These are phyloP conservation scores for Paelopatides confundens DNA, from an alignment of 53 echinoderm and acorn worm genomes.

Conservation along the genomic window DNA sequence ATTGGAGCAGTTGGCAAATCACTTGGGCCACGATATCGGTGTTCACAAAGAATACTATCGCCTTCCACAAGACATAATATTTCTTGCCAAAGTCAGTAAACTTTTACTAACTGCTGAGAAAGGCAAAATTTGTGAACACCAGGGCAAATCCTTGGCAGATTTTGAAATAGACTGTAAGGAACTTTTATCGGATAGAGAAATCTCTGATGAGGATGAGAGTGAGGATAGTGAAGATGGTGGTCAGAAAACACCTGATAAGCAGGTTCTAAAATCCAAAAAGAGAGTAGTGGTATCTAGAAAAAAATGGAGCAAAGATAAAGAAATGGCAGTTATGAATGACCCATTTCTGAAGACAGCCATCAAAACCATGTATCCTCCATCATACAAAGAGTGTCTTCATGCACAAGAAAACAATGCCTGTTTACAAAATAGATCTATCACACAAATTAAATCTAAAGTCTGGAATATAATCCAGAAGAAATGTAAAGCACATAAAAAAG, in stretches of 20 bases:
- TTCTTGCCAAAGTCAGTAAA: slow-evolving; percentile 60
- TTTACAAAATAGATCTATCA: slow-evolving; percentile 6
- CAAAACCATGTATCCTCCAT: slow-evolving; percentile 19
- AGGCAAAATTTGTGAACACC: not conserved
- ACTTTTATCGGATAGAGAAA: slow-evolving; percentile 7
- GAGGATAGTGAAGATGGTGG: not conserved
- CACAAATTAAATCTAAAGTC: slow-evolving; percentile 20
- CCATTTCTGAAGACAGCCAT: not conserved
- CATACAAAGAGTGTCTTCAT: not conserved
- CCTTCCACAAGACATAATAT: slow-evolving; percentile 41
- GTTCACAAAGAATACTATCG: slow-evolving; percentile 62
- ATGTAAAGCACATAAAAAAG: too few relatives aligned
- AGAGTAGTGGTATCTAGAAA: not conserved
- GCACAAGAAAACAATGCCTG: slow-evolving; percentile 27
- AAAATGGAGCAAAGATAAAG: slow-evolving; percentile 26
- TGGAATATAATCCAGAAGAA: slow-evolving; percentile 14
- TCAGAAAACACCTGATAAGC: too few relatives aligned
- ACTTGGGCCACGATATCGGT: slow-evolving; percentile 58
- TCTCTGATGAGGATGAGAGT: not conserved
- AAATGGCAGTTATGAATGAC: not conserved
- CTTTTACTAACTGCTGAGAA: slow-evolving; percentile 45
- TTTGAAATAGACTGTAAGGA: not conserved
- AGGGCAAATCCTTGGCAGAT: not conserved
- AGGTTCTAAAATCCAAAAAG: not conserved
- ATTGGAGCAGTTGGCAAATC: slow-evolving; percentile 61